These are phyloP conservation scores for Luscinia megarhynchos DNA, from an alignment of 2,797 vertebrate species.

Conservation along the genomic window DNA sequence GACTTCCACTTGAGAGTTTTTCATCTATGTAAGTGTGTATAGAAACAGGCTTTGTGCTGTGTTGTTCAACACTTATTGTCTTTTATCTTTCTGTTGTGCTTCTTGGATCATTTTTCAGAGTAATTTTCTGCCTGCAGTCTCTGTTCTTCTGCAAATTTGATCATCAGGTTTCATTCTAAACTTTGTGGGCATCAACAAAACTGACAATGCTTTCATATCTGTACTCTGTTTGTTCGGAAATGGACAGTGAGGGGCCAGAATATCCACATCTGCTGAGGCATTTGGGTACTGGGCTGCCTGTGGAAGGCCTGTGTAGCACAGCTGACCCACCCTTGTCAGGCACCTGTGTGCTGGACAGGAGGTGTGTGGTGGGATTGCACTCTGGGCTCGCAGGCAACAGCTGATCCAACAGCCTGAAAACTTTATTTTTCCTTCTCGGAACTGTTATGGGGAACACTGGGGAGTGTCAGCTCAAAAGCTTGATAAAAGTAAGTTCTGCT, in stretches of 20 bases:
- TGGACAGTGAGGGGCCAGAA: not conserved
- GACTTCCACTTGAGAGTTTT: not conserved
- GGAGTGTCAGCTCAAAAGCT: not conserved
- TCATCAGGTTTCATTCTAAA: not conserved
- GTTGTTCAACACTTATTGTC: not conserved
- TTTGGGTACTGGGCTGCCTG: not conserved
- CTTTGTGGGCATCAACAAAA: not conserved
- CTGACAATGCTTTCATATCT: not conserved
- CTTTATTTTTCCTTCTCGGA: not conserved
- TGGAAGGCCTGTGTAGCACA: not conserved
- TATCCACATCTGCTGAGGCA: not conserved
- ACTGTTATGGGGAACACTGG: not conserved
- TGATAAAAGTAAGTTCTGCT: not conserved
- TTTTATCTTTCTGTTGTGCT: not conserved
- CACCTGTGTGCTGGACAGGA: not conserved
- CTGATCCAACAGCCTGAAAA: not conserved
- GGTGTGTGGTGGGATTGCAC: not conserved
- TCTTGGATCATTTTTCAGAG: not conserved
- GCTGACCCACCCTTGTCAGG: not conserved
- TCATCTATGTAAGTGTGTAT: not conserved
- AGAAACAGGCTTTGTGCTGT: not conserved
- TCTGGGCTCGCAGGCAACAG: not conserved
- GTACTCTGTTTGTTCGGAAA: not conserved
- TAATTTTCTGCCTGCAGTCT: rapidly evolving
- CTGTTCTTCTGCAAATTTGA: not conserved